Evolutionary conservation across 2,113 vertebrate species (phyloP), one percentile per base, ranked within the genome.

Genomic region (Uria lomvia): DNA sequence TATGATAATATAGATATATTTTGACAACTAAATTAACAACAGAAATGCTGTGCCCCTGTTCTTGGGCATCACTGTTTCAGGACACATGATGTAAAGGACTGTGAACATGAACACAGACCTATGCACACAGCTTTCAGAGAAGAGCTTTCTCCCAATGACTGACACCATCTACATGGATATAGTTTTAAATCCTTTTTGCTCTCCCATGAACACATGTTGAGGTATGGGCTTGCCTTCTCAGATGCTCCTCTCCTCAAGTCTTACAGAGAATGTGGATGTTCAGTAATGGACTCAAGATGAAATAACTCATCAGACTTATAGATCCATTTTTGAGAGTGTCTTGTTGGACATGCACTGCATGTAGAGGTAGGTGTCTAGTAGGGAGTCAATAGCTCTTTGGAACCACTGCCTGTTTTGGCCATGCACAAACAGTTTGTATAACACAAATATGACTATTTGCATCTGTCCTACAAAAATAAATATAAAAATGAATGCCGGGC

Each of bases 41-140:
- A 63, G 71, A 78, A 66, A 47, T 59, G 0, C 6, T 36, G 2
- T 40, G 3, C 4, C 6, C 12, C 47, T 26, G 5, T 27, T 52
- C 47, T 70, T 34, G 43, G 9, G 7, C 47, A 15, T 55, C 26
- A 36, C 4, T 85, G 4, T 68, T 23, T 63, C 52, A 65, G 27
- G 49, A 42, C 11, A 43, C 5, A 10, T 5, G 26, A 27, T 19
- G 11, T 26, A 10, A 50, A 23, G 29, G 22, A 21, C 0, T 42
- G 3, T 71, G 65, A 86, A 70, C 10, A 8, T 60, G 32, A 84
- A 17, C 58, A 56, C 6, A 79, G 8, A 3, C 6, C 16, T 56
- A 5, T 13, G 9, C 13, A 50, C 9, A 34, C 6, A 81, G 6
- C 9, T 76, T 77, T 83, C 67, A 65, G 67, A 79, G 12, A 19